Percentiles rank a stretch among this genome's conserved stretches.
phyloP scores from a whole-genome alignment of 2,888 invertebrate genomes.

The Agrotis puta region DNA sequence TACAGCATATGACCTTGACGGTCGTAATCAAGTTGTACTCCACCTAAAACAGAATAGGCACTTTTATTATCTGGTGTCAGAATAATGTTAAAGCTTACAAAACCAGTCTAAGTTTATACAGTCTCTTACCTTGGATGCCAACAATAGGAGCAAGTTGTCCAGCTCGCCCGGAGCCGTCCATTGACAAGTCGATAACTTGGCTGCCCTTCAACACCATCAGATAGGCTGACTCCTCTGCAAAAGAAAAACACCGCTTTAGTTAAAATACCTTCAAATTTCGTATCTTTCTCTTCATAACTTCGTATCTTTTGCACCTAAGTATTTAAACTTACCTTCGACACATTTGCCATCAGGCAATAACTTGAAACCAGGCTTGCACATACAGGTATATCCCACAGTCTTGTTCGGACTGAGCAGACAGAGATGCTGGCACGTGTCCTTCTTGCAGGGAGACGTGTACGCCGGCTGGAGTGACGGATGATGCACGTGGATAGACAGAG shows the following conservation, averaged over 20 bases:
- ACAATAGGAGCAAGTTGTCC: slow-evolving; percentile 96
- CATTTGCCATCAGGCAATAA: slow-evolving; percentile 93
- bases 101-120: neutral
- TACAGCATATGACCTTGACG: slow-evolving; percentile 95
- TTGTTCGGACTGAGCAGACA: slow-evolving; percentile 96
- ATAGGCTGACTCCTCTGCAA: slow-evolving; percentile 95
- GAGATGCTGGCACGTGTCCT: slow-evolving; percentile 94
- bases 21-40: slow-evolving; percentile 97
- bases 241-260: slow-evolving; percentile 7
- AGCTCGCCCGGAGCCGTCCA: slow-evolving; percentile 94
- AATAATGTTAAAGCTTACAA: neutral
- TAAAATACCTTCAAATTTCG: neutral
- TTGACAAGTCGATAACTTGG: slow-evolving; percentile 96
- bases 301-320: neutral
- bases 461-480: slow-evolving; percentile 98
- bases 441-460: slow-evolving; percentile 94
- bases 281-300: too few species aligned
- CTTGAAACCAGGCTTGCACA: slow-evolving; percentile 97
- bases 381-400: slow-evolving; percentile 94
- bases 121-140: slow-evolving; percentile 91
- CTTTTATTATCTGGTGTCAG: neutral
- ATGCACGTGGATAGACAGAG: slow-evolving; percentile 98
- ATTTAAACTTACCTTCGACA: slow-evolving; percentile 88
- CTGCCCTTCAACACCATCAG: slow-evolving; percentile 97
- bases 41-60: slow-evolving; percentile 89